Percentiles rank a stretch among this genome's conserved stretches.
Conservation (phyloP, 2,113 vertebrate genomes). For the Tachysurus vachellii region DNA sequence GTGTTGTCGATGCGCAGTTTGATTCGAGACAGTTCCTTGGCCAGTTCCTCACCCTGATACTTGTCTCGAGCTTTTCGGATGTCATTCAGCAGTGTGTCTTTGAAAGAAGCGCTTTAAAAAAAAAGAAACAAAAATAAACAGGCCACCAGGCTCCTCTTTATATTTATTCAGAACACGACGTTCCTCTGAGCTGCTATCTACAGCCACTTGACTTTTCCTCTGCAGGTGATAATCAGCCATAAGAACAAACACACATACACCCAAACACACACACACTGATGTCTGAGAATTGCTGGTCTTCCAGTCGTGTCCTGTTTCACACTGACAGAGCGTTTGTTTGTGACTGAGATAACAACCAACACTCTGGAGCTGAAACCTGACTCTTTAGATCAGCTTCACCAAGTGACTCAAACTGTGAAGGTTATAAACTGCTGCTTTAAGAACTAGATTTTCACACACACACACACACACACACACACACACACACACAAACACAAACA, state of each 20-base stretch:
- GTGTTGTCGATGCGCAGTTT: conserved; percentile 92
- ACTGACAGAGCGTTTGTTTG: not conserved
- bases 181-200: not conserved
- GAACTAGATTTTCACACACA: not conserved
- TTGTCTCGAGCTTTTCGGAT: conserved; percentile 91
- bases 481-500: too few species aligned
- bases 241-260: not conserved
- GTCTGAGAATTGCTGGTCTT: not conserved
- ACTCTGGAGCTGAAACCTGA: not conserved
- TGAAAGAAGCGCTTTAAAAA: conserved; percentile 80
- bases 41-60: conserved; percentile 91
- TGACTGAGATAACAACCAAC: not conserved
- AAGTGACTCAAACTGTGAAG: not conserved
- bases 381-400: not conserved
- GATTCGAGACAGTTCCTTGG: conserved; percentile 87
- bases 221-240: not conserved
- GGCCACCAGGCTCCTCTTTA: not conserved
- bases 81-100: conserved; percentile 89
- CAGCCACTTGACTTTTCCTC: not conserved
- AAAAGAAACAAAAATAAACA: not conserved
- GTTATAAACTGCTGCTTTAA: not conserved
- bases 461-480: too few species aligned
- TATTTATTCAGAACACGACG: not conserved
- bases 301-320: not conserved
- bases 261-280: not conserved